A percentile compares a stretch with the other conserved stretches of the same genome.
Conservation (phyloP, 2,888 invertebrate genomes). For the Eristalis intricaria region DNA sequence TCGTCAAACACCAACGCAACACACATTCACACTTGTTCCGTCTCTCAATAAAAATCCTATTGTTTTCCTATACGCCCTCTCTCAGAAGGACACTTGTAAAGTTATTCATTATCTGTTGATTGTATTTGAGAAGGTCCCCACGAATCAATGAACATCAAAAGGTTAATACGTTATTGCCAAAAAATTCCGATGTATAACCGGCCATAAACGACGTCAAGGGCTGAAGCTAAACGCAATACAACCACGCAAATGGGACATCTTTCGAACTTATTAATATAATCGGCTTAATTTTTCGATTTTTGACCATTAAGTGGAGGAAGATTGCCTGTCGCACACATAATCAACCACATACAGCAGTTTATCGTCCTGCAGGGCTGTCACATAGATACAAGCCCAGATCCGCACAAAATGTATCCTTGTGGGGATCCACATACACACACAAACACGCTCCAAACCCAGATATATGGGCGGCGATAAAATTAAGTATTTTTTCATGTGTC, state of each 20-base stretch:
- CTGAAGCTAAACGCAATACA: conserved; percentile 55
- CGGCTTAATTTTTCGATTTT: conserved; percentile 71
- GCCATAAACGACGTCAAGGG: conserved; percentile 63
- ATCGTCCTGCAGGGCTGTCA: conserved; percentile 56
- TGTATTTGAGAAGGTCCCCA: not conserved
- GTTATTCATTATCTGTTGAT: not conserved
- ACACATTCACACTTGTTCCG: too few relatives aligned
- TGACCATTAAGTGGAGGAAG: conserved; percentile 67
- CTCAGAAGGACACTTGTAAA: not conserved
- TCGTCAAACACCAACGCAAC: too few relatives aligned
- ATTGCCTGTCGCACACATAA: conserved; percentile 50
- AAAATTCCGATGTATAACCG: conserved; percentile 43
- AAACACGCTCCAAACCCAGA: conserved; percentile 52
- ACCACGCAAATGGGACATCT: conserved; percentile 61
- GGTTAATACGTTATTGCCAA: conserved; percentile 3
- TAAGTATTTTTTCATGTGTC: conserved; percentile 72
- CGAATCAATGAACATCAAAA: not conserved
- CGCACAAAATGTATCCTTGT: not conserved
- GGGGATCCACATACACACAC: conserved; percentile 7
- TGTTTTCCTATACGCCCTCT: not conserved
- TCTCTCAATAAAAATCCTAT: too few relatives aligned
- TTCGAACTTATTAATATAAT: conserved; percentile 69
- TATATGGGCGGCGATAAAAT: conserved; percentile 66
- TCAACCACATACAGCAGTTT: conserved; percentile 42
- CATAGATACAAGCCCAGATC: conserved; percentile 3